These are phyloP conservation scores for Albula glossodonta DNA, from an alignment of 2,113 vertebrate species.

Conservation along the genomic window DNA sequence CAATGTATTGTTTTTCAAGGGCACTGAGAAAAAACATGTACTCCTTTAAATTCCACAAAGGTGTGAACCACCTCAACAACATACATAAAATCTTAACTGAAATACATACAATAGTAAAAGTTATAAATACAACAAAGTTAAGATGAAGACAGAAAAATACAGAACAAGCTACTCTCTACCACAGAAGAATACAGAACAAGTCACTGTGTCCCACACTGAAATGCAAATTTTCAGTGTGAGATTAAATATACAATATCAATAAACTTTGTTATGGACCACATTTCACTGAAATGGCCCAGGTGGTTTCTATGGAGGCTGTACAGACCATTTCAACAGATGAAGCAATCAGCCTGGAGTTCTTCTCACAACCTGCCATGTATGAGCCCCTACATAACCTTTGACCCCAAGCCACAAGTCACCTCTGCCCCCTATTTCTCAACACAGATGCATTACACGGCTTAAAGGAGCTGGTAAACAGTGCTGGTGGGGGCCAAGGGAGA, in stretches of 20 bases:
- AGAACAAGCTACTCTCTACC: neutral
- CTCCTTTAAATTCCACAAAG: too few species aligned
- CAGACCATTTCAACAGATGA: slow-evolving; percentile 10
- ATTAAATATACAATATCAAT: neutral
- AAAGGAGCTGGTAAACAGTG: neutral
- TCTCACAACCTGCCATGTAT: neutral
- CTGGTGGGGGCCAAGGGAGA: neutral
- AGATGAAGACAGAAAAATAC: neutral
- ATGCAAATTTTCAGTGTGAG: neutral
- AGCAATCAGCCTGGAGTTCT: neutral
- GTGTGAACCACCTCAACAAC: neutral
- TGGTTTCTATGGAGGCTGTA: neutral
- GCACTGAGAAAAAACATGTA: too few species aligned
- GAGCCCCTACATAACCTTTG: neutral
- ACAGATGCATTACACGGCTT: slow-evolving; percentile 2
- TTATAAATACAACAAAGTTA: neutral
- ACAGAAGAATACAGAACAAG: neutral
- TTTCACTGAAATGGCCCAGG: neutral
- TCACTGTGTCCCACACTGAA: neutral
- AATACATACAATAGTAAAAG: neutral
- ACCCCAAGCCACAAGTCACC: neutral
- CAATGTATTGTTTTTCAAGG: too few species aligned
- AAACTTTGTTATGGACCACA: neutral
- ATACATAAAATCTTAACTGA: neutral
- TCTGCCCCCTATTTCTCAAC: neutral